These are phyloP conservation scores for Rhagoletis pomonella DNA, from an alignment of 1,140 invertebrate genomes.

Conservation along the genomic window DNA sequence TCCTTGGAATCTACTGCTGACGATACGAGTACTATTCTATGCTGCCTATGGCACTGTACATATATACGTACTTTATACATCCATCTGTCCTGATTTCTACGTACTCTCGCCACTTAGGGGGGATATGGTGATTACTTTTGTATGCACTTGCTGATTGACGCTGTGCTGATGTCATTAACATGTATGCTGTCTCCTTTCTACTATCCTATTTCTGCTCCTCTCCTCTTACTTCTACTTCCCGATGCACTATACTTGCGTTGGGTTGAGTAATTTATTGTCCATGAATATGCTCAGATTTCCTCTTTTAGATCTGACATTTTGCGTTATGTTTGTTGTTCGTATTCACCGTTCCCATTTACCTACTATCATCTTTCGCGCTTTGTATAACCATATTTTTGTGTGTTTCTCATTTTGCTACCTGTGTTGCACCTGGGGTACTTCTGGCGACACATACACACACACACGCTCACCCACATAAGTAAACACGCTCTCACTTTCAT, in stretches of 20 bases:
- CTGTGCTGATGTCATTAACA: neutral
- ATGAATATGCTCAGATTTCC: conserved; percentile 38
- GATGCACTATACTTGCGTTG: no score
- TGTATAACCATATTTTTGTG: neutral
- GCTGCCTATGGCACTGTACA: no score
- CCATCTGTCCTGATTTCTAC: no score
- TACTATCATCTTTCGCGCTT: neutral
- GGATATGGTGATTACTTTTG: no score
- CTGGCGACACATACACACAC: neutral
- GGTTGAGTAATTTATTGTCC: conserved; percentile 24
- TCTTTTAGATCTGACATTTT: conserved; percentile 48
- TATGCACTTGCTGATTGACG: neutral
- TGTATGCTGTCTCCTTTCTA: neutral
- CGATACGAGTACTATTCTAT: no score
- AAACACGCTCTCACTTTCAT: conserved; percentile 7
- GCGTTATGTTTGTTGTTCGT: neutral
- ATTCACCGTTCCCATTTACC: neutral
- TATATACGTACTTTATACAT: no score
- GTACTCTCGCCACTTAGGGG: no score
- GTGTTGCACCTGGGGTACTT: neutral
- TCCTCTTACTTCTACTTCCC: neutral
- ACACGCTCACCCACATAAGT: neutral
- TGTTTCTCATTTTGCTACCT: neutral
- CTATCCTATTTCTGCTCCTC: neutral
- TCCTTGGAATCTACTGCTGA: no score